A percentile compares a stretch with the other conserved stretches of the same genome.
These are phyloP conservation scores for Torymus auratus DNA, from an alignment of 2,888 invertebrate species.

Conservation along the genomic window DNA sequence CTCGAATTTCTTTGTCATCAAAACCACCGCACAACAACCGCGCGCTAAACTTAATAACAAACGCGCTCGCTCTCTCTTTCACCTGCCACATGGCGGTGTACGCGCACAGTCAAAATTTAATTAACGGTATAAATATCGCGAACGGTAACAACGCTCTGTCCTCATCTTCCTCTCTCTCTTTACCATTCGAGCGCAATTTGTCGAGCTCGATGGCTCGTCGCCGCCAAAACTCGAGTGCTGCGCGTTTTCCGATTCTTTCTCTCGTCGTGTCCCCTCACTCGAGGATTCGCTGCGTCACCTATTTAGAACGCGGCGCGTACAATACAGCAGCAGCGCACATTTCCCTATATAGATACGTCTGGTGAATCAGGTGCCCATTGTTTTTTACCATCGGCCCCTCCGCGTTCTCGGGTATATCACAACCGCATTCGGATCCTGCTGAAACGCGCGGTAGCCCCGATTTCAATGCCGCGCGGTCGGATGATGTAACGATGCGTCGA, in stretches of 20 bases:
- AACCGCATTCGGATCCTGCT: no score
- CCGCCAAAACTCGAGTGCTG: no score
- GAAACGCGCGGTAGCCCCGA: no score
- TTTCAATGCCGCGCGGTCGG: no score
- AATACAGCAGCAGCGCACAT: no score
- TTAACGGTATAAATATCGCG: constrained; percentile 35
- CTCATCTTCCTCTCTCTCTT: background rate
- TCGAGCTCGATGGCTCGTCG: background rate
- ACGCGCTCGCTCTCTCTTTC: background rate
- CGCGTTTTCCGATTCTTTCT: constrained; percentile 1
- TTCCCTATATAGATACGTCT: no score
- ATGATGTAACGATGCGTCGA: no score
- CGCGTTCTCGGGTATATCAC: no score
- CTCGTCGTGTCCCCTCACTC: background rate
- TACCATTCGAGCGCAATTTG: constrained; percentile 16
- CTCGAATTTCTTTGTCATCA: no score
- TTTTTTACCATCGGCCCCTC: no score
- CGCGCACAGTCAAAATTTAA: constrained; percentile 23
- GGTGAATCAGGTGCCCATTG: no score
- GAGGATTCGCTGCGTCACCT: constrained; percentile 40
- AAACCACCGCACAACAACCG: background rate
- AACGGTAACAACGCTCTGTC: background rate
- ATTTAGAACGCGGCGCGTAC: constrained; percentile 17
- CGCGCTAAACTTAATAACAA: constrained; percentile 13
- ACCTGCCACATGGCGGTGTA: no score